These are phyloP conservation scores for Cladopsammia gracilis DNA, from an alignment of 64 coral and sea anemone genomes.

Conservation along the genomic window DNA sequence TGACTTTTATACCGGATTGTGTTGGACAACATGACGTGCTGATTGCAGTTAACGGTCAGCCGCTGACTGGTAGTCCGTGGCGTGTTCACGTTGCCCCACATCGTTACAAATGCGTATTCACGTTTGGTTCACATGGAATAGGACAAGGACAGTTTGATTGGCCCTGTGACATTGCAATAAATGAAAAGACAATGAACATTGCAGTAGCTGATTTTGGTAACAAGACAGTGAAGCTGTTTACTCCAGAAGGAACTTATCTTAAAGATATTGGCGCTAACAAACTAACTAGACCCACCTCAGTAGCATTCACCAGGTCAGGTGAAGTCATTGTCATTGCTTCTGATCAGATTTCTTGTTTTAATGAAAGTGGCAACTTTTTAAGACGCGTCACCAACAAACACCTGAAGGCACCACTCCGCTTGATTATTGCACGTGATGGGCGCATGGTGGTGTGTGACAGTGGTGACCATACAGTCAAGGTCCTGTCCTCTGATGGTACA, in stretches of 20 bases:
- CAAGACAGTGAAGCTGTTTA: slow-evolving; percentile 26
- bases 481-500: not conserved
- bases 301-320: slow-evolving; percentile 7
- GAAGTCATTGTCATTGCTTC: slow-evolving; percentile 38
- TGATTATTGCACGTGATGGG: not conserved
- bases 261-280: not conserved
- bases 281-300: not conserved
- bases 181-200: not conserved
- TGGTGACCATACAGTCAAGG: not conserved
- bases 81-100: not conserved
- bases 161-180: not conserved
- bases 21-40: not conserved
- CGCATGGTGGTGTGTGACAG: slow-evolving; percentile 15
- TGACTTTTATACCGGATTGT: not conserved
- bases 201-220: slow-evolving; percentile 48
- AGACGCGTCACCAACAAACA: not conserved
- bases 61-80: slow-evolving; percentile 3
- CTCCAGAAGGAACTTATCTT: not conserved
- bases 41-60: slow-evolving; percentile 10
- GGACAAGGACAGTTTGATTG: not conserved
- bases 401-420: not conserved
- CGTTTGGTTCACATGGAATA: not conserved
- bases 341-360: slow-evolving; percentile 13
- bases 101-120: not conserved
- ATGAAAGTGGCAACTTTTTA: slow-evolving; percentile 13